Evolutionary conservation across 2,888 invertebrate genomes (phyloP).

Genomic region (Trisateles emortualis): DNA sequence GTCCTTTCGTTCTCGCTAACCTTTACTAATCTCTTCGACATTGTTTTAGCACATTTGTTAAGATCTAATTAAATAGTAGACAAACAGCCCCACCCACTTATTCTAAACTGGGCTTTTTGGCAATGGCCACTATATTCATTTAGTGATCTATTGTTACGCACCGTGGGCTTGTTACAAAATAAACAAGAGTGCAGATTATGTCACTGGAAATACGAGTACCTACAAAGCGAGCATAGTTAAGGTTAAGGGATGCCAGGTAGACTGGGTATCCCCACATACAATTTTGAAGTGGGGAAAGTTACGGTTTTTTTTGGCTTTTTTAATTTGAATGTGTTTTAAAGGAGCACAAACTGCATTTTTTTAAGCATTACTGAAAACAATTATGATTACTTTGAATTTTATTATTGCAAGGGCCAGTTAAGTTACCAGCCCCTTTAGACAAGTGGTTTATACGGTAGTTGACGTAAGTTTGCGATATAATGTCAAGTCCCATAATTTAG

Average conservation of each 20-base stretch:
- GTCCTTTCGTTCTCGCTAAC: slow-evolving; percentile 29
- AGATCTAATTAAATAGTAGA: slow-evolving; percentile 38
- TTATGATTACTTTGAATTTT: too few species aligned
- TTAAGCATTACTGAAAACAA: too few species aligned
- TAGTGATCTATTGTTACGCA: slow-evolving; percentile 48
- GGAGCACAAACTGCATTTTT: too few species aligned
- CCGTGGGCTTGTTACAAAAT: slow-evolving; percentile 31
- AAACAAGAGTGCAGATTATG: slow-evolving; percentile 36
- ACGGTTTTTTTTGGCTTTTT: not conserved
- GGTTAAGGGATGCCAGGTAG: not conserved
- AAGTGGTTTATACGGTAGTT: too few species aligned
- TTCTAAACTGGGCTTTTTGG: slow-evolving; percentile 55
- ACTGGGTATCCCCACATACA: not conserved
- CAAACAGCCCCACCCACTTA: slow-evolving; percentile 45
- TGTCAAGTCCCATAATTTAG: too few species aligned
- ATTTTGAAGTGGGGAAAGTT: not conserved
- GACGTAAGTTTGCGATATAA: too few species aligned
- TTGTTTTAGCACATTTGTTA: slow-evolving; percentile 17
- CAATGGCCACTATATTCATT: slow-evolving; percentile 49
- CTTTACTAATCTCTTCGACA: slow-evolving; percentile 25
- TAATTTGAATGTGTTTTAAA: too few species aligned
- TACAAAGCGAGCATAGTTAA: slow-evolving; percentile 20
- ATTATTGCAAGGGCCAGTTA: too few species aligned
- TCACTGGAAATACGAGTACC: slow-evolving; percentile 22
- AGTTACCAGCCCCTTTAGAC: too few species aligned